Evolutionary conservation across 1,140 invertebrate genomes (phyloP).

Genomic region (Penaeus chinensis): DNA sequence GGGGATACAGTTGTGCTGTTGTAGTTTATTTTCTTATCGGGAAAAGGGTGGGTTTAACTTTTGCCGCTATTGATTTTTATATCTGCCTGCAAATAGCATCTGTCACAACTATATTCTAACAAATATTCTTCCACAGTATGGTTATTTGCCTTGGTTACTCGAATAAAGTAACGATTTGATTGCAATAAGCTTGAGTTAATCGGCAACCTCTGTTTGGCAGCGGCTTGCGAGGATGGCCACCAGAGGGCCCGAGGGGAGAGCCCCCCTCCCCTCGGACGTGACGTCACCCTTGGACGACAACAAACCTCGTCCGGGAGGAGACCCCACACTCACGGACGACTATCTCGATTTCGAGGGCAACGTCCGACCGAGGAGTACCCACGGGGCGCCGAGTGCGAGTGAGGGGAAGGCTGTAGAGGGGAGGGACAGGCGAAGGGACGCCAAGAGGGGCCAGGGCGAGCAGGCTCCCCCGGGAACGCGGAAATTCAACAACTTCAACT

Average conservation of each 20-base stretch:
- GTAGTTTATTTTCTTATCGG: no score
- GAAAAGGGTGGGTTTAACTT: no score
- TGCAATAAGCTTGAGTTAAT: background rate
- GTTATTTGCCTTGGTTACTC: no score
- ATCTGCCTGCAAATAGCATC: no score
- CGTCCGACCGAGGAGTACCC: slow-evolving; percentile 22
- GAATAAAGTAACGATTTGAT: background rate
- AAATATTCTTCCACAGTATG: no score
- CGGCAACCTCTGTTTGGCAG: slow-evolving; percentile 33
- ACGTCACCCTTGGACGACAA: slow-evolving; percentile 55
- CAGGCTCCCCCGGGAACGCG: background rate
- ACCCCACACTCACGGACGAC: background rate
- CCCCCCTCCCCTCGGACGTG: slow-evolving; percentile 43
- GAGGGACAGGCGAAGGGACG: background rate
- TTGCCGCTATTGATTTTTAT: no score
- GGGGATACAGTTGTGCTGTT: no score
- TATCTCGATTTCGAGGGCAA: slow-evolving; percentile 50
- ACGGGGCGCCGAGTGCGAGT: background rate
- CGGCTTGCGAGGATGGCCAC: slow-evolving; percentile 38
- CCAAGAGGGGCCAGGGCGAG: background rate
- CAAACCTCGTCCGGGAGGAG: slow-evolving; percentile 46
- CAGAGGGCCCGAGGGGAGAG: slow-evolving; percentile 42
- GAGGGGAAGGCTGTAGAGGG: background rate
- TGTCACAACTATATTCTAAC: no score
- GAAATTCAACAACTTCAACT: slow-evolving; percentile 41